Base-by-base conservation (phyloP, 2,797 vertebrate genomes). In the Pagetopsis macropterus region DNA sequence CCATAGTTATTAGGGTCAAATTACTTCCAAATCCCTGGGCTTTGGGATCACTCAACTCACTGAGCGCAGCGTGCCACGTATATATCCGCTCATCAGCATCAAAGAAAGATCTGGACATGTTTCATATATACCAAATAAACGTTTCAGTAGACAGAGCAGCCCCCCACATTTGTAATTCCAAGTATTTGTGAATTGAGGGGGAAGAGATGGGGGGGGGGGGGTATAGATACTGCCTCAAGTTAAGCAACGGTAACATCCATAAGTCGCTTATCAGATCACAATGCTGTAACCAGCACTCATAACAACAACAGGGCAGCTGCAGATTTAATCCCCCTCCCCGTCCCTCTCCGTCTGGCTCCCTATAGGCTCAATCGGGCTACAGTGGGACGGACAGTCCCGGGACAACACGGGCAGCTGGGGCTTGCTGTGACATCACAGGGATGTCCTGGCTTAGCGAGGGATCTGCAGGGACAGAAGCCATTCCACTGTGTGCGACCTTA, bases 91-190 rank as follows among this genome's bases (percentile, higher is more conserved):
- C 85, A 82, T 83, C 33, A 11, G 58, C 71, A 78, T 75, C 77
- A 82, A 78, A 79, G 79, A 75, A 82, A 84, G 76, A 86, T 65
- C 72, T 71, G 75, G 75, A 77, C 81, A 91, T 92, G 78, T 91
- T 88, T 92, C 61, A 91, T 94, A 90, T 76, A 93, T 81, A 33
- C 50, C 69, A 73, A 68, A 91, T 94, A 65, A 91, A 94, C 94
- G 93, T 92, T 92, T 91, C 77, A 94, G 78, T 46, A 81, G 65
- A 79, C 27, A 80, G 70, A 43, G 21, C 51, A 27, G 27, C 4
- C 57, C 45, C 43, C 15, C 2, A 11, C 15, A 51, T 52, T 10
- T 23, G 15, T 0, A 45, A 80, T 71, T 69, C 65, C 46, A 54
- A 65, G 65, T 49, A 70, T 83, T 88, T 87, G 78, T 85, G 85